phyloP scores from a whole-genome alignment of 2,797 vertebrate genomes.

The Acanthiza pusilla region DNA sequence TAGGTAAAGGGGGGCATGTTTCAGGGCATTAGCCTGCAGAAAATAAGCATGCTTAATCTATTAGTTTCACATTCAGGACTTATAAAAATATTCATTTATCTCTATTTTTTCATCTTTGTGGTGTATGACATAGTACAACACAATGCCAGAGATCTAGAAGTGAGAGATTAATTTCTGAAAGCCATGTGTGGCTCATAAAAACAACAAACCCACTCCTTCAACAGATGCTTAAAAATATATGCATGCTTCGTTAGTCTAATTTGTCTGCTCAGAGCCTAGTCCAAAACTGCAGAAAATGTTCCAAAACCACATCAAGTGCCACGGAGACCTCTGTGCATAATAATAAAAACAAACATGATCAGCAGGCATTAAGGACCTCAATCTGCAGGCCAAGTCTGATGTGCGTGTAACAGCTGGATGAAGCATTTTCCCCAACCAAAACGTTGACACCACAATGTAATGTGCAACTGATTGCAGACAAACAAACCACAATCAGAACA shows the following conservation, averaged over 20 bases:
- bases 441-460: conserved; percentile 36
- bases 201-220: background rate
- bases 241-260: conserved; percentile 6
- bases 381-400: conserved; percentile 61
- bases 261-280: background rate
- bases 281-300: conserved; percentile 42
- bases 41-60: background rate
- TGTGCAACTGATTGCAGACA: conserved; percentile 18
- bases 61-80: background rate
- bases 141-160: background rate
- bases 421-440: conserved; percentile 42
- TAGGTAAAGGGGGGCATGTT: background rate
- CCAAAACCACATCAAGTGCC: conserved; percentile 69
- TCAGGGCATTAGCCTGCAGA: background rate
- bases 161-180: background rate
- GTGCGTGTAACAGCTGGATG: conserved; percentile 48
- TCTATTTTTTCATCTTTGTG: background rate
- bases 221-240: conserved; percentile 28
- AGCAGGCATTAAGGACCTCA: conserved; percentile 54
- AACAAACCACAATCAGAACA: conserved; percentile 48
- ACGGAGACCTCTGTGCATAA: background rate
- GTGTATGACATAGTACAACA: background rate
- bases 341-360: conserved; percentile 71
- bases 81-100: background rate
- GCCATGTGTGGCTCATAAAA: background rate